These are phyloP conservation scores for Neolamprologus tretocephalus DNA, from an alignment of 2,113 vertebrate species.

Conservation along the genomic window DNA sequence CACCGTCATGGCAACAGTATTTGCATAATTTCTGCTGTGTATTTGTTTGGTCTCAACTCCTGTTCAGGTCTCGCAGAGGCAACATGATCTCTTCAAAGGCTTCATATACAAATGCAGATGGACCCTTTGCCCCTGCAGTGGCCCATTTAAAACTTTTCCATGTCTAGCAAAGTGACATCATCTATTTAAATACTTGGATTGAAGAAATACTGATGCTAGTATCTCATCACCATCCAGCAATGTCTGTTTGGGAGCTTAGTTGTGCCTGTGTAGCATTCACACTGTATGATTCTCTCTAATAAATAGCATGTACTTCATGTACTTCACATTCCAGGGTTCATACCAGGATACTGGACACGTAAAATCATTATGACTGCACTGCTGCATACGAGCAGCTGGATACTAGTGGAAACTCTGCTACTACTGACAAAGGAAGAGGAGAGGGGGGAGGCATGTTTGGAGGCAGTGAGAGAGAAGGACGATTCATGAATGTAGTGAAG, in stretches of 20 bases:
- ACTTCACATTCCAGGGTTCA: not conserved
- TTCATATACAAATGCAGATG: not conserved
- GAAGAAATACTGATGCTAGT: not conserved
- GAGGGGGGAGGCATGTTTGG: not conserved
- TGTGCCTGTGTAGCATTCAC: not conserved
- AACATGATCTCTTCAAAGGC: not conserved
- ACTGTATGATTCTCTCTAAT: not conserved
- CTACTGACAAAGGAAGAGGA: not conserved
- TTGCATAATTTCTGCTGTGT: not conserved
- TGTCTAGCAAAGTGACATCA: not conserved
- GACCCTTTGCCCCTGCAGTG: not conserved
- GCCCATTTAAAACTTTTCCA: fast-evolving
- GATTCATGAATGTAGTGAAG: not conserved
- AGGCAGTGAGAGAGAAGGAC: not conserved
- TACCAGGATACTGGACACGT: not conserved
- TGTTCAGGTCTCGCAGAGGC: not conserved
- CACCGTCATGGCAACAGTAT: fast-evolving
- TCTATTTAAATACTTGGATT: not conserved
- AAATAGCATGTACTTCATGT: not conserved
- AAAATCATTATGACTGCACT: fast-evolving
- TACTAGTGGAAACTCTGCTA: not conserved
- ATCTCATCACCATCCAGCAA: not conserved
- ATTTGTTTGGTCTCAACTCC: not conserved
- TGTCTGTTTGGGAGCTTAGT: not conserved
- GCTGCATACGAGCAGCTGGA: not conserved